Evolutionary conservation across 53 echinoderm and acorn worm species (phyloP), one percentile per base, ranked within the genome.

Genomic region (Patiria pectinifera): DNA sequence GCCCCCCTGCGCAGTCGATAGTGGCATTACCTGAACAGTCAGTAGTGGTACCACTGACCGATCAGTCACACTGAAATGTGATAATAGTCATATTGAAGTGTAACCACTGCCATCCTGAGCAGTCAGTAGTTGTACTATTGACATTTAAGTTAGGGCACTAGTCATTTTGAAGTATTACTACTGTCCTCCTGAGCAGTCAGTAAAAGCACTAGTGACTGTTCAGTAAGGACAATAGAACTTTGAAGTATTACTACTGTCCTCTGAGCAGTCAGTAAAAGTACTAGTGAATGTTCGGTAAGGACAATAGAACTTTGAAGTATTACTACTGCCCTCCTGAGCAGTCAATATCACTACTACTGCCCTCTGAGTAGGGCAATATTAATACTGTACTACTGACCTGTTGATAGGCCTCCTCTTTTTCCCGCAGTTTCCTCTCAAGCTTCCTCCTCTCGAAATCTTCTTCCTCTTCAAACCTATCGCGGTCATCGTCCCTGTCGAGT

Each of bases 361-460:
- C 79, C 47, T 4, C 45, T 16, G 2, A 45, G 4, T 11, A n/a
- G 12, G 79, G 45, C 74, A 74, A 74, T 74, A 74, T n/a, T 74
- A 16, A n/a, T 44, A 19, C 12, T 22, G 21, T 71, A 23, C 10
- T 61, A 59, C 93, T 21, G 47, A 98, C 99, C 96, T 96, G 96
- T 86, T 96, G 99, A 91, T 98, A 97, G 15, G 99, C 99, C 45
- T 96, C 96, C 86, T 98, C 99, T 66, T 98, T 98, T 86, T 98
- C 99, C 80, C 97, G 71, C 22, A 98, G 86, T 62, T 98, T 98
- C 48, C 97, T 95, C 85, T 97, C 99, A 49, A 98, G 91, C 45
- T 98, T 98, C 49, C 99, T 95, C 79, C 95, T 93, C 87, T 97
- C 97, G 45, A 97, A 95, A 59, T 96, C 95, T 49, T 97, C 96